Evolutionary conservation across 2,888 invertebrate species (phyloP).

Genomic region (Scrobipalpa costella): DNA sequence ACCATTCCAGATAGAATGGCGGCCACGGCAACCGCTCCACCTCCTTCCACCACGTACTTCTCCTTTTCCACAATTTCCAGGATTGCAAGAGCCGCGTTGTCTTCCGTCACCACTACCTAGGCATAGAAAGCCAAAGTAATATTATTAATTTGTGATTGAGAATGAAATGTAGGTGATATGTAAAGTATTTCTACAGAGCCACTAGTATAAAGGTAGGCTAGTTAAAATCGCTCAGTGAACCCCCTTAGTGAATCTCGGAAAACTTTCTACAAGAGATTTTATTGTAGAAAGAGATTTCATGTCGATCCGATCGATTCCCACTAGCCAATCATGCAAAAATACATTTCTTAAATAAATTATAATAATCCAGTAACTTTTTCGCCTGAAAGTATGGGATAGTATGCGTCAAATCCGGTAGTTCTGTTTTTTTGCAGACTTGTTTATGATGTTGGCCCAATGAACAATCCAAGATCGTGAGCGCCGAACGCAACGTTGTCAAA

Average conservation of each 20-base stretch:
- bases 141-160: too few species aligned
- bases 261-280: too few species aligned
- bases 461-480: not conserved
- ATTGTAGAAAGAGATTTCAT: too few species aligned
- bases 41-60: conserved; percentile 95
- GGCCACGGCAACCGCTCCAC: conserved; percentile 92
- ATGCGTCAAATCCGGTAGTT: too few species aligned
- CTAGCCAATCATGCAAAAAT: too few species aligned
- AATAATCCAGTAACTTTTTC: not conserved
- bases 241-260: too few species aligned
- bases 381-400: not conserved
- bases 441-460: not conserved
- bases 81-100: conserved; percentile 91
- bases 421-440: not conserved
- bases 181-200: too few species aligned
- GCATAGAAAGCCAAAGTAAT: not conserved
- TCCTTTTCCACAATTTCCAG: conserved; percentile 89
- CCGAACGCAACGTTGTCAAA: conserved; percentile 3
- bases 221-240: too few species aligned
- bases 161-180: too few species aligned
- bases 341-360: too few species aligned
- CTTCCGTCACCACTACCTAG: conserved; percentile 88
- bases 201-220: too few species aligned
- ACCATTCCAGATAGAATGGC: conserved; percentile 90
- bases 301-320: too few species aligned